Base-by-base conservation (phyloP, 2,888 invertebrate genomes). In the Dorcus hopei region DNA sequence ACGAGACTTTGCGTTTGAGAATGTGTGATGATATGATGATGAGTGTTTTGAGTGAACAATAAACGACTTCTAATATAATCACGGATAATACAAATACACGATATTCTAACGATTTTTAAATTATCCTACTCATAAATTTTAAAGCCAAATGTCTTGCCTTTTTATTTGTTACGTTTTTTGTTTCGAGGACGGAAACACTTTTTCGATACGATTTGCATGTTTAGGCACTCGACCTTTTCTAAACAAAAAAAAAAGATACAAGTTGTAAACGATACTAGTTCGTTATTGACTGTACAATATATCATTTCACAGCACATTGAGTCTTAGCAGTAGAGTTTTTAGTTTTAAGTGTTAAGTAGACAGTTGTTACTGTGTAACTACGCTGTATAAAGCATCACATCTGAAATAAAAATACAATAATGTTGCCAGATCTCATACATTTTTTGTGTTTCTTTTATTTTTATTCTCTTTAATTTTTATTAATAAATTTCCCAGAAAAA, bases 321-420 rank as follows among this genome's bases (percentile, higher is more conserved):
- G 65, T 72, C 63, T 71, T 80, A 82, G 83, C 81, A 79, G 81
- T 83, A 84, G 83, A 79, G 81, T 83, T 83, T 83, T 85, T 85
- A 85, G 84, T 85, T 84, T 74, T 85, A 85, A 85, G 85, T 85
- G 85, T 85, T 85, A 74, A 75, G 75, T 77, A 76, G 74, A 73
- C 82, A 81, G 84, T 85, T 85, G 85, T 86, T 86, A 86, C 86
- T 85, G 83, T 86, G 86, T 86, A 86, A 86, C 84, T 85, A 82
- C 81, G 82, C 83, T 80, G 79, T 79, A 84, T 81, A 82, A 85
- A 83, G 85, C 84, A 85, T 85, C 84, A 85, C 78, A 76, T 77
- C 76, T 76, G 74, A 77, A 69, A 83, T 82, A 76, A 83, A 33
- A 33, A 85, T 84, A 85, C 84, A 85, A 85, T 85, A 85, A 85